Base-by-base conservation (phyloP, 2,113 vertebrate species). In the Mirza zaza region DNA sequence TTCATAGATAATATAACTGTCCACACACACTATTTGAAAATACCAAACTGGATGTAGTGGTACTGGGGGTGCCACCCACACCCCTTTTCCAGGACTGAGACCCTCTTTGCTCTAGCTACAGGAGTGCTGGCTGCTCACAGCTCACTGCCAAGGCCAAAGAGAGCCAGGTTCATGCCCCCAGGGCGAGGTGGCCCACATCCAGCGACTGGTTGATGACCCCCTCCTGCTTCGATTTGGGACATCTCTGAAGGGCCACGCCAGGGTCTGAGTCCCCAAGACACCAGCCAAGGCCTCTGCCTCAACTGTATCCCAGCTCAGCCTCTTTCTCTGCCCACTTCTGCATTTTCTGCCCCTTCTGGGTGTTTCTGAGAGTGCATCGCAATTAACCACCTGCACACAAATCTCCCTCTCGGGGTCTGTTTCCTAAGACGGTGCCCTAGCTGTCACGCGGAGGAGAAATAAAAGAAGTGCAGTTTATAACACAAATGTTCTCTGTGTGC, bases 291-390 rank as follows among this genome's bases (percentile, higher is more conserved):
- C 65, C 63, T 75, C 34, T 55, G 39, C 27, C 13, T 1, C 29
- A 75, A 23, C 23, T 0, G 3, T 70, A 13, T 55, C 2, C 0
- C 20, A 23, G 55, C 9, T 6, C 50, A 9, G 1, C 42, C n/a
- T 63, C 70, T 59, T 27, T 39, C 70, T 79, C 39, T 25, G 52
- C 76, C 68, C n/a, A 1, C 7, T 11, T 18, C 57, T 34, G 39
- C 27, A 2, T 36, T 50, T 59, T n/a, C 34, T 42, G 32, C 6
- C 13, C 20, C 15, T 39, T 14, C 11, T 0, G 4, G 15, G 48
- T 5, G 25, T 55, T 86, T 80, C 13, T 0, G 17, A 65, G 75
- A 73, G 42, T 34, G 23, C 0, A 0, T 4, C 42, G 20, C 0
- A 2, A 8, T 7, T 39, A 67, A 32, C 61, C 36, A 9, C 7